phyloP scores from a whole-genome alignment of 2,797 vertebrate genomes.

The Characodon lateralis region DNA sequence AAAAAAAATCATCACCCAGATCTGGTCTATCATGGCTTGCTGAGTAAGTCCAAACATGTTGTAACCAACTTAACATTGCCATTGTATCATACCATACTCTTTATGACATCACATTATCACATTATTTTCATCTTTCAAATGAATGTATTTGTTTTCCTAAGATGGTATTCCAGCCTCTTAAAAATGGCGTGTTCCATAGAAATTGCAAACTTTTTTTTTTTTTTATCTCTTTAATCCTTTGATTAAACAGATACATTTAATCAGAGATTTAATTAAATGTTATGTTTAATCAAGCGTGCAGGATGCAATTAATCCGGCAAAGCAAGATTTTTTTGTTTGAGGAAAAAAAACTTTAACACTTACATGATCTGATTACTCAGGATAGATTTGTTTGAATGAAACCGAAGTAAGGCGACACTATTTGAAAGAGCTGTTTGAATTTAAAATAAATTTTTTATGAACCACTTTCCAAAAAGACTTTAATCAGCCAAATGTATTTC shows the following conservation, averaged over 20 bases:
- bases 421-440: background rate
- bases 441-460: background rate
- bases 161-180: no score
- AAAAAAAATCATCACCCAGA: background rate
- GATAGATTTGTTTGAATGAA: background rate
- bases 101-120: no score
- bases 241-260: background rate
- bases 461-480: background rate
- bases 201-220: background rate
- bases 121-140: no score
- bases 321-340: background rate
- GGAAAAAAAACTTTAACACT: background rate
- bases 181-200: no score
- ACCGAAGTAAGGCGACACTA: background rate
- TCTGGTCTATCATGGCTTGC: background rate
- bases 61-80: background rate
- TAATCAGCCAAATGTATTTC: conserved; percentile 3
- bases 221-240: background rate
- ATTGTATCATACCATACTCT: no score
- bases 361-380: background rate
- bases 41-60: background rate
- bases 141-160: background rate
- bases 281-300: no score
- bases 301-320: no score
- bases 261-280: background rate